Evolutionary conservation across 2,113 vertebrate genomes (phyloP).

Genomic region (Ploceus nigricollis): DNA sequence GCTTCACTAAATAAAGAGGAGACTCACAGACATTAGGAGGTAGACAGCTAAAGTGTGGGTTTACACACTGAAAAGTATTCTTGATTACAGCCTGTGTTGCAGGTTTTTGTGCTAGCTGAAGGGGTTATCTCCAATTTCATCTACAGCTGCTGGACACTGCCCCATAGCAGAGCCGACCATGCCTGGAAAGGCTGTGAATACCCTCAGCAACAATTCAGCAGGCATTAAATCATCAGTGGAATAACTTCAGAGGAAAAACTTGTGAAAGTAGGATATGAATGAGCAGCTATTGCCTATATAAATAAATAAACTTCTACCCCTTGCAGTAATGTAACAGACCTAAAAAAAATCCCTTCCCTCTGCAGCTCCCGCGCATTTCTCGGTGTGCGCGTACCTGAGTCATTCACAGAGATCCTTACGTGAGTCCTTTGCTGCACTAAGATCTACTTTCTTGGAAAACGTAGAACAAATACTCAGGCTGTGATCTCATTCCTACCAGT

Average conservation of each 20-base stretch:
- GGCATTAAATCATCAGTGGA: background rate
- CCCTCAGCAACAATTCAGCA: background rate
- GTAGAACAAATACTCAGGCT: background rate
- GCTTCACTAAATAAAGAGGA: background rate
- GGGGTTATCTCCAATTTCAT: background rate
- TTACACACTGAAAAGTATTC: background rate
- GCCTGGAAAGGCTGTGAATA: background rate
- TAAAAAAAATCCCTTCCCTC: background rate
- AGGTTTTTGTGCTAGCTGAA: background rate
- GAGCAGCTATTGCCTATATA: background rate
- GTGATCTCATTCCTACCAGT: conserved; percentile 39
- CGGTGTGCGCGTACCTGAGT: background rate
- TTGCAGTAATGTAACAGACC: background rate
- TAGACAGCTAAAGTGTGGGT: background rate
- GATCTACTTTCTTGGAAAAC: conserved; percentile 27
- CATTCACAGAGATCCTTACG: background rate
- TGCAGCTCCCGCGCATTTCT: background rate
- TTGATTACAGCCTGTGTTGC: background rate
- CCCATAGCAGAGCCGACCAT: accelerated
- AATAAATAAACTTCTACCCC: background rate
- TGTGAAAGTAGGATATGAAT: background rate
- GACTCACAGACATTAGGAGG: background rate
- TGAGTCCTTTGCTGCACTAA: background rate
- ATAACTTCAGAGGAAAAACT: background rate
- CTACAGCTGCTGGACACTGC: background rate